Conservation (phyloP, 2,888 invertebrate genomes). For the Lamellibrachia satsuma region DNA sequence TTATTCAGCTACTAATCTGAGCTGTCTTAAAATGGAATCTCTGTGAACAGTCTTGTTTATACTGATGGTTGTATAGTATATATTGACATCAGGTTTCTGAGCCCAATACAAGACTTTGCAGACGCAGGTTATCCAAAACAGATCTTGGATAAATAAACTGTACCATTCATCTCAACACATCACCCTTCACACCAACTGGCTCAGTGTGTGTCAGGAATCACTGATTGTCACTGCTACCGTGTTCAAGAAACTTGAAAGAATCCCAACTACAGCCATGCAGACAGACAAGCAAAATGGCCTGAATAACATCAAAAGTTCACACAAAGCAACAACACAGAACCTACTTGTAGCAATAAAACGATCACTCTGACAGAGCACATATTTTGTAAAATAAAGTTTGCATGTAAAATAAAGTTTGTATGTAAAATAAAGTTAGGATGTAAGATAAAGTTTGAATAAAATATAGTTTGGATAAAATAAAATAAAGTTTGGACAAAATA, state of each 20-base stretch:
- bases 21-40: neutral
- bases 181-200: neutral
- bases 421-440: too few species aligned
- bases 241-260: neutral
- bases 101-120: neutral
- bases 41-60: neutral
- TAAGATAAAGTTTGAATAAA: too few species aligned
- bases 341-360: too few species aligned
- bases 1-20: neutral
- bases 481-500: too few species aligned
- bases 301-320: neutral
- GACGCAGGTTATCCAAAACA: neutral
- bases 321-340: neutral
- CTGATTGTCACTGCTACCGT: neutral
- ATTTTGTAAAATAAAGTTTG: neutral
- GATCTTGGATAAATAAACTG: neutral
- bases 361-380: too few species aligned
- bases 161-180: neutral
- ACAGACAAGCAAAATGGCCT: neutral
- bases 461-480: too few species aligned
- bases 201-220: neutral
- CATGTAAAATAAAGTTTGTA: neutral
- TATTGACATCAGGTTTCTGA: neutral
- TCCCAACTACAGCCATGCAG: neutral
- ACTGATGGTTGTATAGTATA: neutral